Evolutionary conservation across 2,113 vertebrate species (phyloP).

Genomic region (Antidorcas marsupialis): DNA sequence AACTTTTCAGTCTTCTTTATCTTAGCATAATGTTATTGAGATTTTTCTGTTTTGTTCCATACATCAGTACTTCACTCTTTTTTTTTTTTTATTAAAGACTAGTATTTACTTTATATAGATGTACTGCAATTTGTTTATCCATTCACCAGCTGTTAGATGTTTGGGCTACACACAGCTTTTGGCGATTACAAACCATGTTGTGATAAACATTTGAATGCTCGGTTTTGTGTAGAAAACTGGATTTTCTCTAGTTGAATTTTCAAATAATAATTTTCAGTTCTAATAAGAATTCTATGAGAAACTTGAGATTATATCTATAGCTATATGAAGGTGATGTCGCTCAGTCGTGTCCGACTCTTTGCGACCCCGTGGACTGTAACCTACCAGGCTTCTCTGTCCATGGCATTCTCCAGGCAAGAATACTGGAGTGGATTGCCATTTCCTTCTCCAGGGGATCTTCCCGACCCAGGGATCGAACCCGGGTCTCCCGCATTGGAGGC

Average conservation of each 20-base stretch:
- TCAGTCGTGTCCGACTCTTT: too few relatives aligned
- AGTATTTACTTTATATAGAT: background rate
- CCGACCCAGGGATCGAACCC: too few relatives aligned
- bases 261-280: background rate
- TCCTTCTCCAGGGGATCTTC: too few relatives aligned
- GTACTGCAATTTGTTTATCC: background rate
- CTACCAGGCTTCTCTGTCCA: too few relatives aligned
- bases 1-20: background rate
- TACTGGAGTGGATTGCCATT: too few relatives aligned
- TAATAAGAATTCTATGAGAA: background rate
- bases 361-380: too few relatives aligned
- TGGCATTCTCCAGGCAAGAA: too few relatives aligned
- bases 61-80: background rate
- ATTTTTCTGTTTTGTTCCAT: background rate
- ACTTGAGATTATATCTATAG: background rate
- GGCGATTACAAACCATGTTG: background rate
- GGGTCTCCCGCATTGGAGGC: too few relatives aligned
- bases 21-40: background rate
- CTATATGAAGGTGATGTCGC: too few relatives aligned
- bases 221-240: background rate
- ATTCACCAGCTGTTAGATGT: background rate
- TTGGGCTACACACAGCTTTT: background rate
- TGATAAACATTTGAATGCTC: background rate
- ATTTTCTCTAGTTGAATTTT: background rate
- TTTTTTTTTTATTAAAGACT: background rate